A percentile compares a stretch with the other conserved stretches of the same genome.
phyloP scores from a whole-genome alignment of 2,888 invertebrate species.

The Abrostola triplasia region DNA sequence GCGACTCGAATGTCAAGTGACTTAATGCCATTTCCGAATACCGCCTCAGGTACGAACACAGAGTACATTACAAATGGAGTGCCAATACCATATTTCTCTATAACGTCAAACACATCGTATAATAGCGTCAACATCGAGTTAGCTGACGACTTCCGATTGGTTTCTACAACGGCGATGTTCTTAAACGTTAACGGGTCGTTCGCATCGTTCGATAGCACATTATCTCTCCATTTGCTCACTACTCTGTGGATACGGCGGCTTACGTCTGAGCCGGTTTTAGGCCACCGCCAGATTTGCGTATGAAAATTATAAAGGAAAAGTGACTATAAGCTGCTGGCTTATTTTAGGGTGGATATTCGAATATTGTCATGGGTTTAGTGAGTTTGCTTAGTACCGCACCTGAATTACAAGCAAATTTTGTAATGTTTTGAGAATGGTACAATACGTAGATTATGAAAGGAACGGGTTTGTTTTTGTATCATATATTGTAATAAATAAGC shows the following conservation, averaged over 20 bases:
- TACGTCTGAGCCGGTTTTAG: constrained; percentile 52
- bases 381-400: constrained; percentile 19
- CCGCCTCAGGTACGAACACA: constrained; percentile 31
- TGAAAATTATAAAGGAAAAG: constrained; percentile 56
- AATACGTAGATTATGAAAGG: background rate
- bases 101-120: no score
- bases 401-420: constrained; percentile 7
- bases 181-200: background rate
- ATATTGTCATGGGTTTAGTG: constrained; percentile 23
- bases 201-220: background rate
- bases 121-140: background rate
- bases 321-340: constrained; percentile 50
- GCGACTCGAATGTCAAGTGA: constrained; percentile 49
- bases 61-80: constrained; percentile 11
- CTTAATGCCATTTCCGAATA: constrained; percentile 45
- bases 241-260: constrained; percentile 25
- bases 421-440: constrained; percentile 8
- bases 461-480: background rate
- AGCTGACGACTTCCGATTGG: background rate
- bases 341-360: constrained; percentile 23
- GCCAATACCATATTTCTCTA: background rate
- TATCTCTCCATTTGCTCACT: constrained; percentile 4
- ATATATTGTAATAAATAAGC: no score
- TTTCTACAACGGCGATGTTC: background rate
- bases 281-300: constrained; percentile 51